Evolutionary conservation across 1,140 invertebrate species (phyloP), one percentile per base, ranked within the genome.

Genomic region (Nomia melanderi): DNA sequence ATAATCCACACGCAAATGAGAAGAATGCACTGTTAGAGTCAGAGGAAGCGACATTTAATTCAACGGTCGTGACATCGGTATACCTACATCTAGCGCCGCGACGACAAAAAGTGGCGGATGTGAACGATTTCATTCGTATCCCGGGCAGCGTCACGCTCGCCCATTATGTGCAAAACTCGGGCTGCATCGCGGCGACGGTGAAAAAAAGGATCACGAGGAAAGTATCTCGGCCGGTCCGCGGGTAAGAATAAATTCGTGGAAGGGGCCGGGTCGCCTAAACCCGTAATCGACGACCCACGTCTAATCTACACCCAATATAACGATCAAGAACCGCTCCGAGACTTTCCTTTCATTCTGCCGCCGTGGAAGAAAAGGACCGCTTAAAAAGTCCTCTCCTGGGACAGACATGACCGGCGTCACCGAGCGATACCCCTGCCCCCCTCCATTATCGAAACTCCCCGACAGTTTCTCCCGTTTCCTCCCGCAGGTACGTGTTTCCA

Each of bases 241-340:
- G 66, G 33, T 12, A 39, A 73, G 70, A 78, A 66, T 54, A 62
- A 72, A 67, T 78, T 36, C 25, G 62, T 71, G 31, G 77, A 66
- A 75, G 50, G 36, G 60, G 56, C 56, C 9, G 50, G 56, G 57
- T 75, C 66, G 39, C 69, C 67, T 79, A 71, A 79, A 79, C 70
- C 63, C 59, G 66, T 79, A 72, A 85, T 82, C 77, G 83, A 85
- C 77, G 70, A 65, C 70, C 83, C 83, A 82, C 77, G 70, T 80
- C 73, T 85, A 82, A 85, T 85, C 83, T 81, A 82, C 83, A 82
- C 79, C 73, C 80, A 79, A 82, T 85, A 77, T 75, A 85, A 81
- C 50, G 69, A 54, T 54, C 41, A 41, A 63, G 67, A n/a, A n/a
- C 47, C 75, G 75, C 41, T 70, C 65, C 44, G 29, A 50, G 29